Evolutionary conservation across 2,797 vertebrate genomes (phyloP), one percentile per base, ranked within the genome.

Genomic region (Propithecus deckenii): DNA sequence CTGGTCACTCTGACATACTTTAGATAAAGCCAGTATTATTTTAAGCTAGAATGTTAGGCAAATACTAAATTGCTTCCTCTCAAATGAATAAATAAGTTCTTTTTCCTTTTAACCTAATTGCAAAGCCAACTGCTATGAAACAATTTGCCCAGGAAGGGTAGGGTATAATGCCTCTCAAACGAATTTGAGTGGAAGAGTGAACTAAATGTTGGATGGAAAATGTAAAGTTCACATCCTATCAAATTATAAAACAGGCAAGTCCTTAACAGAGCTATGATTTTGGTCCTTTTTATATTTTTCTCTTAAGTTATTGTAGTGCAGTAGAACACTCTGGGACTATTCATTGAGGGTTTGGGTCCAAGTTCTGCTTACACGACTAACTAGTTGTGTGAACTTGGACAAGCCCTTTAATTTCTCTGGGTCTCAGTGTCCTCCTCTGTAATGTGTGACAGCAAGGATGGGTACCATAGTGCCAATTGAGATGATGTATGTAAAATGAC

Each of bases 1-100:
- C 88, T 97, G 94, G 94, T 86, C 81, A 97, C 96, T 96, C 81
- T 94, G 95, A 95, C 90, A 98, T 96, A 95, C 83, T 93, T 83
- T 86, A 94, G 96, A 96, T 95, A 97, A 97, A 94, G 74, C 52
- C 28, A 96, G 43, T 79, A 71, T 96, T 97, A 90, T 96, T 97
- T 97, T 94, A 95, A 91, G 81, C 67, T 92, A 96, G 48, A 93
- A 79, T 86, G 55, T 87, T 93, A 63, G 59, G 30, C 43, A 89
- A 55, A 91, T 78, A 50, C 55, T 87, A 72, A 90, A 89, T 43
- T 86, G 88, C 43, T 38, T 83, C 41, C 52, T 88, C 71, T 91
- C 61, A 55, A 4, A 86, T 63, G n/a, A 86, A 80, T 85, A 95
- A 97, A 6, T 67, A 85, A 61, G 12, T 69, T 63, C 1, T 91